Base-by-base conservation (phyloP, 2,797 vertebrate genomes). In the Thamnophis elegans region DNA sequence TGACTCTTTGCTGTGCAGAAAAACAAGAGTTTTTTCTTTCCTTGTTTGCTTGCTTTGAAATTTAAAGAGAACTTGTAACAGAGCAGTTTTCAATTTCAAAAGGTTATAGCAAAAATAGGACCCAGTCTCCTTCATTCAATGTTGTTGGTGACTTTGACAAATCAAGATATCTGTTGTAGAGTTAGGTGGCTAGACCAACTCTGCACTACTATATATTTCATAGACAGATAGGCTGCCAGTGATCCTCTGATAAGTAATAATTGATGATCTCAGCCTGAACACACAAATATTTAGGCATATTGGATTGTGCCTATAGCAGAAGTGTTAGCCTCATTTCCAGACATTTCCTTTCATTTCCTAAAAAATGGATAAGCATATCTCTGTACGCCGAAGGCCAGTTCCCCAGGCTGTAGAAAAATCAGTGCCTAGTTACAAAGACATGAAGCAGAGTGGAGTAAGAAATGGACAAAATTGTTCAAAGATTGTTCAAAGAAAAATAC, bases 51-150 rank as follows among this genome's bases (percentile, higher is more conserved):
- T 47, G 25, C 32, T 54, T 56, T 78, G 55, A 88, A 59, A 26
- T 47, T 10, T n/a, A 54, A 5, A 56, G 51, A 88, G 78, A 47
- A 88, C 60, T 95, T 92, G 60, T 82, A 62, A n/a, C 8, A 9
- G 32, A 60, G 87, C 92, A 73, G 90, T 18, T 82, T 85, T 82
- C n/a, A 16, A 13, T 60, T 90, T 94, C 32, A 90, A 54, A 95
- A 90, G 86, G 26, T 54, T 36, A 47, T 22, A 88, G 56, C 82
- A 8, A 55, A 90, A 86, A 14, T 6, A 62, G 32, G 9, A 59
- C 88, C 25, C 42, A 86, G 28, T 91, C 16, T 88, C 87, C 47
- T 60, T 82, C 90, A 90, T 56, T 0, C 56, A 47, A 6, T 47
- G 22, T 82, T 82, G 10, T 25, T 82, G 22, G 1, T 25, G 73